Evolutionary conservation across 2,888 invertebrate genomes (phyloP), one percentile per base, ranked within the genome.

Genomic region (Tiliacea aurago): DNA sequence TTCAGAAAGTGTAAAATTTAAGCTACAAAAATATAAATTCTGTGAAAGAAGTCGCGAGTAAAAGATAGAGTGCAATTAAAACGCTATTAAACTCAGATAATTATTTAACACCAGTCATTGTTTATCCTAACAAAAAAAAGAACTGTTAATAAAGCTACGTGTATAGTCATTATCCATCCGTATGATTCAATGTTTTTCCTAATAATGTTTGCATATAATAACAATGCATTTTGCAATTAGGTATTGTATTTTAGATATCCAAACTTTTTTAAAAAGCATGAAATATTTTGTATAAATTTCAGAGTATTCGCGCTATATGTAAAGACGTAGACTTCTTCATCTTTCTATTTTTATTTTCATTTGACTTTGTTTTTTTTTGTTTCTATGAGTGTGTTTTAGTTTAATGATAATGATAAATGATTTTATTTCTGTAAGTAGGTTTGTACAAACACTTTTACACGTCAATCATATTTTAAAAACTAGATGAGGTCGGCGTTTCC

Each of bases 141-240:
- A 23, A 3, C 23, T 49, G 33, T 23, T 69, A 10, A 47, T 41
- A 58, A 64, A 37, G 2, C 4, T 55, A n/a, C 9, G 1, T 43
- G 0, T 11, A 1, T 55, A n/a, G 20, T 15, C 2, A 28, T 63
- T 69, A 76, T 55, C 47, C 47, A 43, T 58, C 3, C 10, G 18
- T 51, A 37, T 53, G n/a, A 56, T 61, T 18, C 73, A 70, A 66
- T 70, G 72, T 58, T 23, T 73, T 67, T 67, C 28, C 18, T 65
- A 51, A 73, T 15, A 45, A 55, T 56, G 73, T 84, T 77, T 41
- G 63, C 78, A 83, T 83, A 81, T 51, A 80, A 75, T 63, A 43
- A 61, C 51, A 64, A 64, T 76, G 71, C 23, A 59, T 65, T 75
- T 51, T 69, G 66, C 23, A 70, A 76, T 64, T 80, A 37, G 45